Percentiles rank a stretch among this genome's conserved stretches.
These are phyloP conservation scores for Quadriops clusia DNA, from an alignment of 2,888 invertebrate species.

Conservation along the genomic window DNA sequence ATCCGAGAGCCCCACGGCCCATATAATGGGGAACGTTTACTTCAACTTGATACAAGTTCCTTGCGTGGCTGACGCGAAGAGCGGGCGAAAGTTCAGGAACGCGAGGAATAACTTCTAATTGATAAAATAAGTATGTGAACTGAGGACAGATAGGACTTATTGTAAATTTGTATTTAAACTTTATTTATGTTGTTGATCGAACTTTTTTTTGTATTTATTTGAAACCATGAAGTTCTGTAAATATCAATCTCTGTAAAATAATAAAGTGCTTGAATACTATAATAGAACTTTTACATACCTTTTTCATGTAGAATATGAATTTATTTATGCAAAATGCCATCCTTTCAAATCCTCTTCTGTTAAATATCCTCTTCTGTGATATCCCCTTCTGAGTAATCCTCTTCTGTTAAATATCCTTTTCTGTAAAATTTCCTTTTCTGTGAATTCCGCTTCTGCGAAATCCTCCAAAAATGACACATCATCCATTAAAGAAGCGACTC, in stretches of 20 bases:
- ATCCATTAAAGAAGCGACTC: no score
- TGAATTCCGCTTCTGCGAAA: no score
- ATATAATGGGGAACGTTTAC: slow-evolving; percentile 71
- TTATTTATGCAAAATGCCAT: no score
- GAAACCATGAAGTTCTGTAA: slow-evolving; percentile 9
- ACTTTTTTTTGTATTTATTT: slow-evolving; percentile 11
- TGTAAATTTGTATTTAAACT: slow-evolving; percentile 3
- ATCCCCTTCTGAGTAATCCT: no score
- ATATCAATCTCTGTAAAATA: slow-evolving; percentile 4
- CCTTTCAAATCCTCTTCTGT: no score
- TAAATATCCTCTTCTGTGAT: no score
- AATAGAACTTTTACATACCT: no score
- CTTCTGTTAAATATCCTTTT: no score
- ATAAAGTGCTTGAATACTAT: no score
- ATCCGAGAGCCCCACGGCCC: slow-evolving; percentile 58
- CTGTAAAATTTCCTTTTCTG: no score
- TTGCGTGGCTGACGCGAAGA: slow-evolving; percentile 50
- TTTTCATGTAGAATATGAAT: slow-evolving; percentile 6
- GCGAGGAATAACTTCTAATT: slow-evolving; percentile 43
- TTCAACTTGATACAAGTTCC: slow-evolving; percentile 72
- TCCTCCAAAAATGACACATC: no score
- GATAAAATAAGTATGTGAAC: slow-evolving; percentile 9
- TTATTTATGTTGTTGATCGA: slow-evolving; percentile 8
- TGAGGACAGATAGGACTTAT: slow-evolving; percentile 2
- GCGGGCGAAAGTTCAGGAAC: slow-evolving; percentile 38